Percentiles rank a stretch among this genome's conserved stretches.
Evolutionary conservation across 2,113 vertebrate genomes (phyloP).

Genomic region (Lathamus discolor): DNA sequence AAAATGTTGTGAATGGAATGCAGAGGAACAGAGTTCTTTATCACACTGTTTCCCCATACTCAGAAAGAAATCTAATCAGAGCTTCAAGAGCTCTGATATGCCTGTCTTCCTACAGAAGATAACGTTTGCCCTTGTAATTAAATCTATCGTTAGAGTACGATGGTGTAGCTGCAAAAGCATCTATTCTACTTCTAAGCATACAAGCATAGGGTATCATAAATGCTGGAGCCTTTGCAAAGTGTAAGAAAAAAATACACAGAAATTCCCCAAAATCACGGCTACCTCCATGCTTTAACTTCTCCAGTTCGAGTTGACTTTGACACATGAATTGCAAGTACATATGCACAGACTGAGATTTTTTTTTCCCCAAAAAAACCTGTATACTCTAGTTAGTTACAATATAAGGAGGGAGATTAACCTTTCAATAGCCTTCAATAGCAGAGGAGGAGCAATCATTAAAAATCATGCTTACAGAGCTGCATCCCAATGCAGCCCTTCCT

Average conservation of each 20-base stretch:
- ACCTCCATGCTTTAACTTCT: neutral
- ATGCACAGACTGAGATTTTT: neutral
- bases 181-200: neutral
- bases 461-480: neutral
- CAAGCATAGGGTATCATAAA: neutral
- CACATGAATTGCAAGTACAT: neutral
- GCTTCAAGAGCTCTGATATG: neutral
- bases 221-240: neutral
- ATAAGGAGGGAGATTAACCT: neutral
- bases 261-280: neutral
- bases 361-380: neutral
- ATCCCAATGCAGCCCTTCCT: neutral
- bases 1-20: neutral
- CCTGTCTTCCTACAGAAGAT: neutral
- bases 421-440: neutral
- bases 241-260: neutral
- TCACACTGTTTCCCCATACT: neutral
- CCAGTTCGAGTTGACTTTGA: neutral
- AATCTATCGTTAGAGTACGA: neutral
- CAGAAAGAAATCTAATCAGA: neutral
- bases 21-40: neutral
- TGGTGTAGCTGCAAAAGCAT: neutral
- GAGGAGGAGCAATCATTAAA: neutral
- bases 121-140: neutral
- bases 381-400: neutral